Base-by-base conservation (phyloP, 2,113 vertebrate genomes). In the Miniopterus natalensis region DNA sequence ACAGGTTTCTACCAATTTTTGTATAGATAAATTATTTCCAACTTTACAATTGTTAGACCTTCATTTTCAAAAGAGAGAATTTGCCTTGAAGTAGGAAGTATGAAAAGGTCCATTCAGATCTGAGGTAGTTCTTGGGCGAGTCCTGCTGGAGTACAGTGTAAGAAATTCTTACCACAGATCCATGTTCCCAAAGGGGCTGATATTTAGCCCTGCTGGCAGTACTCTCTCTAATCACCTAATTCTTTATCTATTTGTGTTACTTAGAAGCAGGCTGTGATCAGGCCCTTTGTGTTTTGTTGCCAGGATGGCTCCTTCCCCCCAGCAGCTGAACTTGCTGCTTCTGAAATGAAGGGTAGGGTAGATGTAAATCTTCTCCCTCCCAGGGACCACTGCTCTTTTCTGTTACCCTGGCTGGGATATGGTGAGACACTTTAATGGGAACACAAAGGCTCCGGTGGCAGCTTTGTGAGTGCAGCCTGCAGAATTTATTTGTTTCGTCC, bases 161-260 rank as follows among this genome's bases (percentile, higher is more conserved):
- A 3, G 0, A 36, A 18, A 40, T 51, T 78, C 70, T 10, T 65
- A 1, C 31, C 13, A 18, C 90, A 57, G 65, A 21, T 10, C 3
- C 0, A 0, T 0, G 29, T 55, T 92, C 90, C 96, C 31, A 0
- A 7, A 65, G 91, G 90, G 45, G 84, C 94, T 17, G 15, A 17
- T 90, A 20, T 59, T 92, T 53, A 57, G 29, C 88, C 84, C 91
- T 0, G 1, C 63, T 55, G 6, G 53, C 88, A 94, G 42, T 74
- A 71, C 10, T 21, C n/a, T 68, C 51, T 90, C 65, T 96, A 78
- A 90, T 97, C 53, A 70, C 92, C 73, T 70, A 84, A 75, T 95
- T 97, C 95, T 73, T 97, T 96, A 87, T 90, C 96, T 94, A 1
- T 90, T 80, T 96, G 75, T 92, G 94, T 83, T 95, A 70, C 92